These are phyloP conservation scores for Empidonax traillii DNA, from an alignment of 2,113 vertebrate genomes.

Conservation along the genomic window DNA sequence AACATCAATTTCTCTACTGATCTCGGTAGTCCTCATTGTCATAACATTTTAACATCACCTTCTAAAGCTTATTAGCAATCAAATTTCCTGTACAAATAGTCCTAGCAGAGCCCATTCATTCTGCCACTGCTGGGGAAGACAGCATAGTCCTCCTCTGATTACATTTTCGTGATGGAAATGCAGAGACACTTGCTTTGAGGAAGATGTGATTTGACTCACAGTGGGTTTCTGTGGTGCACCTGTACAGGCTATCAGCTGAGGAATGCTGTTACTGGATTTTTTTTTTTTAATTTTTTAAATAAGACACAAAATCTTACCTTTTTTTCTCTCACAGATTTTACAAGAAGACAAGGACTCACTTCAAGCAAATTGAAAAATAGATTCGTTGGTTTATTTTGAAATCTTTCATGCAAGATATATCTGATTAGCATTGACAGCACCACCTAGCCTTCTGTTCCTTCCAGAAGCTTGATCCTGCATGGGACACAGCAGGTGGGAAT, in stretches of 20 bases:
- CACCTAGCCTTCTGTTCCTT: neutral
- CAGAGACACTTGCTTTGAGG: neutral
- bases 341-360: neutral
- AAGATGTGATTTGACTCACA: neutral
- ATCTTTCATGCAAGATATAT: neutral
- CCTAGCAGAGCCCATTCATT: neutral
- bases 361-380: neutral
- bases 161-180: neutral
- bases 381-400: neutral
- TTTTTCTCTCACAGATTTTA: neutral
- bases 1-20: neutral
- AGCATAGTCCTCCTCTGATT: neutral
- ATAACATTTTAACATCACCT: neutral
- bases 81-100: neutral
- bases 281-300: neutral
- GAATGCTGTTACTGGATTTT: neutral
- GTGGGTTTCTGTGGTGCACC: neutral
- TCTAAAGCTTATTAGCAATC: neutral
- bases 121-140: neutral
- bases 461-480: accelerated
- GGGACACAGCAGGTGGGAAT: neutral
- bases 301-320: neutral
- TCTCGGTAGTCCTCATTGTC: neutral
- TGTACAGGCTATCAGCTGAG: neutral
- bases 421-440: neutral